A percentile compares a stretch with the other conserved stretches of the same genome.
These are phyloP conservation scores for Tylochromis polylepis DNA, from an alignment of 2,113 vertebrate species.

Conservation along the genomic window DNA sequence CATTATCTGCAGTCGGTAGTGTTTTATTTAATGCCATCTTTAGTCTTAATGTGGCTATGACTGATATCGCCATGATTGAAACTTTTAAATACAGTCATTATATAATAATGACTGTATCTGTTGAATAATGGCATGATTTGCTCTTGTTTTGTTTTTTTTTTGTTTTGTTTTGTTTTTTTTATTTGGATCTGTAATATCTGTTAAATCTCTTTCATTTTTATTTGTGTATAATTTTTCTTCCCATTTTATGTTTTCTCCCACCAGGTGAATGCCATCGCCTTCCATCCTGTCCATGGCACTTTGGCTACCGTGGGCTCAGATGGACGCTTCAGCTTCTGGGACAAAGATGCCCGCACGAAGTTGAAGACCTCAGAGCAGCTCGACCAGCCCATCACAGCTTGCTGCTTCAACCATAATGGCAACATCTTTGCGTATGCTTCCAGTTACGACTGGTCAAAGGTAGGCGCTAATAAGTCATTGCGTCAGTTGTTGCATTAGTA, in stretches of 20 bases:
- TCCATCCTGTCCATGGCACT: slow-evolving; percentile 95
- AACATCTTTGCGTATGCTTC: slow-evolving; percentile 98
- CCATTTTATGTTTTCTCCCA: background rate
- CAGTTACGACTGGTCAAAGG: slow-evolving; percentile 99
- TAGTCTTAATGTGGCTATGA: background rate
- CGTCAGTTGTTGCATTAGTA: background rate
- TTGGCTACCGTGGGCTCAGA: slow-evolving; percentile 96
- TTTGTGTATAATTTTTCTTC: background rate
- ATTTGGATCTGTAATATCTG: background rate
- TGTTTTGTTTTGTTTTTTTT: too few species aligned
- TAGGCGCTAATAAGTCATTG: slow-evolving; percentile 31
- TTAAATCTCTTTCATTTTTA: background rate
- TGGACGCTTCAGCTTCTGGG: slow-evolving; percentile 98
- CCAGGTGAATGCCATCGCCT: slow-evolving; percentile 96
- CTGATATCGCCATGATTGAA: background rate
- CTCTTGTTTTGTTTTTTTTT: background rate
- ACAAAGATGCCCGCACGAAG: slow-evolving; percentile 97
- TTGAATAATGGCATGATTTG: background rate
- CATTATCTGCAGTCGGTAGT: background rate
- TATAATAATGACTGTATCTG: background rate
- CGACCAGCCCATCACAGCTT: slow-evolving; percentile 94
- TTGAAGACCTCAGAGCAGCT: slow-evolving; percentile 97
- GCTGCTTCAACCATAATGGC: slow-evolving; percentile 95
- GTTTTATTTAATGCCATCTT: background rate
- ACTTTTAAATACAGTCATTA: background rate